Evolutionary conservation across 2,888 invertebrate species (phyloP).

Genomic region (Cryptus armator): DNA sequence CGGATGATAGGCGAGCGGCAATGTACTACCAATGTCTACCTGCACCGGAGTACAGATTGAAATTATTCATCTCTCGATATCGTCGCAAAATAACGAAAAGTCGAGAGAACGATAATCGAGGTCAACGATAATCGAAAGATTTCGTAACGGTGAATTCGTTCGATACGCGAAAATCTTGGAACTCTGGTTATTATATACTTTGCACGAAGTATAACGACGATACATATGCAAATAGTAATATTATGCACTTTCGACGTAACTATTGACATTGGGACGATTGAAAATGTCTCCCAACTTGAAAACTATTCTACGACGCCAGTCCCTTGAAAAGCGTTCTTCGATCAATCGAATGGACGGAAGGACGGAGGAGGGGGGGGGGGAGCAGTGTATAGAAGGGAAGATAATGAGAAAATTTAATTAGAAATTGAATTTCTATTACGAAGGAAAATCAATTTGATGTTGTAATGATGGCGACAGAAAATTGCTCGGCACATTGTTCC

Average conservation of each 20-base stretch:
- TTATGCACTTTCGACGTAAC: conserved; percentile 8
- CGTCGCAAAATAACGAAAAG: conserved; percentile 39
- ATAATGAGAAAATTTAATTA: conserved; percentile 8
- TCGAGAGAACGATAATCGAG: conserved; percentile 2
- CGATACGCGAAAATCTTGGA: neutral
- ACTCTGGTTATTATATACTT: neutral
- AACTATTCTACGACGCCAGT: neutral
- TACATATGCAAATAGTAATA: neutral
- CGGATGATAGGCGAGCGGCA: neutral
- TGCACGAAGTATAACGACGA: neutral
- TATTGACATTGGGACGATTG: neutral
- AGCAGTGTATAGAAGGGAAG: neutral
- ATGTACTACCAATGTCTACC: neutral
- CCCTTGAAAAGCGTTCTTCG: too few species aligned
- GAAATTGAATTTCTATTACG: neutral
- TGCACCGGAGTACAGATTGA: conserved; percentile 14
- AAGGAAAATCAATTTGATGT: neutral
- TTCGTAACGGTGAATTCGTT: conserved; percentile 24
- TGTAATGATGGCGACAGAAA: neutral
- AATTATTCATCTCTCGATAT: conserved; percentile 41
- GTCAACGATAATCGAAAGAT: conserved; percentile 43
- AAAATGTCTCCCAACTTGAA: neutral
- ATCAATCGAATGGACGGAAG: neutral
- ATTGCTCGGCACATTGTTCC: neutral
- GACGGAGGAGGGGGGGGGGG: neutral